Conservation (phyloP, 2,797 vertebrate genomes). For the Scolopax rusticola region DNA sequence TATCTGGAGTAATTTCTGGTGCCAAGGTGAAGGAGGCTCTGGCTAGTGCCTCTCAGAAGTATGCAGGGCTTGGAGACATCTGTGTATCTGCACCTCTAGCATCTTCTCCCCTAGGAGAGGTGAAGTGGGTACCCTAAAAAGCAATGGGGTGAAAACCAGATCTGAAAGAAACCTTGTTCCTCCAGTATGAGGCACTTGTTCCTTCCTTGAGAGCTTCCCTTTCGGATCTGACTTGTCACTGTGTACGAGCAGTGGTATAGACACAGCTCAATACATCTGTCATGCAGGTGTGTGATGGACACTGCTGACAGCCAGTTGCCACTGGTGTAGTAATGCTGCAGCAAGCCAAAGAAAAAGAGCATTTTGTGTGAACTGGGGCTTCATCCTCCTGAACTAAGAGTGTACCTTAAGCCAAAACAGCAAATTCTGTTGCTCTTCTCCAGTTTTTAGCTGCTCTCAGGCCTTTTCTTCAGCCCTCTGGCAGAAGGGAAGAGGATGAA, state of each 20-base stretch:
- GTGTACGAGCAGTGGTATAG: not conserved
- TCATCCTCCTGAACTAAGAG: not conserved
- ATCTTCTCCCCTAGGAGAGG: not conserved
- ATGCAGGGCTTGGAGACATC: not conserved
- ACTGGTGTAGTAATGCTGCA: not conserved
- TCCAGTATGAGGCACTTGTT: not conserved
- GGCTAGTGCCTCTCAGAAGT: not conserved
- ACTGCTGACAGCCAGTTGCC: not conserved
- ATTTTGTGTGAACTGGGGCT: not conserved
- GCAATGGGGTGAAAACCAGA: fast-evolving
- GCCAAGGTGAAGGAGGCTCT: not conserved
- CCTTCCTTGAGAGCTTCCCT: not conserved
- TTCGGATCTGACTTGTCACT: not conserved
- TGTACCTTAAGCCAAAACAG: not conserved
- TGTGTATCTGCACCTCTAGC: not conserved
- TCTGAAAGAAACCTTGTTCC: not conserved
- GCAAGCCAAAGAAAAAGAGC: not conserved
- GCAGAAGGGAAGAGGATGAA: not conserved
- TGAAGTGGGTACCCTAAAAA: not conserved
- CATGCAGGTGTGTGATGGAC: not conserved
- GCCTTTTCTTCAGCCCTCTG: not conserved
- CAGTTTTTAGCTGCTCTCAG: not conserved
- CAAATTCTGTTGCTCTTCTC: not conserved
- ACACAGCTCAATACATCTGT: not conserved
- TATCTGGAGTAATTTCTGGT: not conserved